Evolutionary conservation across 2,888 invertebrate species (phyloP).

Genomic region (Leptopilina drosophilae): DNA sequence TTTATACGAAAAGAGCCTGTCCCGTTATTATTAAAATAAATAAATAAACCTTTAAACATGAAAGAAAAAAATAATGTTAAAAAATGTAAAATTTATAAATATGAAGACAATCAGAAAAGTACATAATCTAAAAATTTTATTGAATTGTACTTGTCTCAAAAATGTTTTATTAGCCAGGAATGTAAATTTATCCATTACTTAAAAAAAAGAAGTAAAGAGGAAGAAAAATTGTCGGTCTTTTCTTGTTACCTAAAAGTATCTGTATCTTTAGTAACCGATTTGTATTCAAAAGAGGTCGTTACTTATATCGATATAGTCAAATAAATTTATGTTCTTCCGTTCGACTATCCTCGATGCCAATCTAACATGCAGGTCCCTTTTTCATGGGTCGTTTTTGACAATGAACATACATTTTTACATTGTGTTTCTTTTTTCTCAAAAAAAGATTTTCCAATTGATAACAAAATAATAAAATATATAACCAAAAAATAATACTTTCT

Average conservation of each 20-base stretch:
- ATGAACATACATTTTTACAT: constrained; percentile 40
- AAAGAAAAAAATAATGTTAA: no score
- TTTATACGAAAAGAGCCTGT: no score
- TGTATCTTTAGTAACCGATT: constrained; percentile 39
- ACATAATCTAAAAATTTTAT: neutral
- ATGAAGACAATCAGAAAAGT: no score
- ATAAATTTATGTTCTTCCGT: constrained; percentile 60
- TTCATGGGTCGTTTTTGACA: constrained; percentile 43
- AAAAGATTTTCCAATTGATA: constrained; percentile 18
- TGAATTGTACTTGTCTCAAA: neutral
- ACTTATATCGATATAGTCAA: constrained; percentile 54
- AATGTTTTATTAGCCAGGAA: neutral
- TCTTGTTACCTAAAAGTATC: constrained; percentile 33
- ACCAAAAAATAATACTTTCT: neutral
- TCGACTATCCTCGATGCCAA: constrained; percentile 59
- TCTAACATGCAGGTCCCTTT: constrained; percentile 42
- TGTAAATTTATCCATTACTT: constrained; percentile 13
- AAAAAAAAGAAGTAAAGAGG: neutral
- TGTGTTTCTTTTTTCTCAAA: neutral
- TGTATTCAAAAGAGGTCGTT: constrained; percentile 49
- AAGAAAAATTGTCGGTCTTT: constrained; percentile 16
- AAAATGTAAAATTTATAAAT: no score
- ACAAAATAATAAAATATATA: neutral
- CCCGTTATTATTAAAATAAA: no score
- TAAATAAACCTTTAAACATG: no score